Evolutionary conservation across 2,888 invertebrate species (phyloP).

Genomic region (Metallyticus violacea): DNA sequence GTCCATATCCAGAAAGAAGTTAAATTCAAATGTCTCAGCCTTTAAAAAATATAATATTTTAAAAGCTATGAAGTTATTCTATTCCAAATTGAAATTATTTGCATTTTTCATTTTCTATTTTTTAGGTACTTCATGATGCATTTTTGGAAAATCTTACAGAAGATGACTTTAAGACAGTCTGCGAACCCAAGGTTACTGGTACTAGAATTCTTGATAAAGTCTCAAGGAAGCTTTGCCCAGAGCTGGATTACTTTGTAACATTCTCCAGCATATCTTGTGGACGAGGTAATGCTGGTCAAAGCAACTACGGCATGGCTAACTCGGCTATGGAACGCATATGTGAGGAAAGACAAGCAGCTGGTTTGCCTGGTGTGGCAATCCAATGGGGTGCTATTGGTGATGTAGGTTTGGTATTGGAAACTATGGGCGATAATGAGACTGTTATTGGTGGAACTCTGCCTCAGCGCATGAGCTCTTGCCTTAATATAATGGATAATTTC

Average conservation of each 20-base stretch:
- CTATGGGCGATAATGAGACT: constrained; percentile 84
- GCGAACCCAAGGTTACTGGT: constrained; percentile 76
- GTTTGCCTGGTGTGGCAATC: constrained; percentile 84
- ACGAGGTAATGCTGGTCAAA: constrained; percentile 93
- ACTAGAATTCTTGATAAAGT: constrained; percentile 79
- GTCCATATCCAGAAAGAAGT: no score
- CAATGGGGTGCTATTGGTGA: constrained; percentile 99
- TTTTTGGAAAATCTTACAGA: constrained; percentile 82
- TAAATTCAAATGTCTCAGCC: no score
- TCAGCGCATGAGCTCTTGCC: constrained; percentile 91
- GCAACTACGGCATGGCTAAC: constrained; percentile 96
- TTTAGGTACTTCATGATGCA: constrained; percentile 72
- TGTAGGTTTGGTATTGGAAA: constrained; percentile 88
- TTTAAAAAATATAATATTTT: no score
- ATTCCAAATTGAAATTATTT: not conserved
- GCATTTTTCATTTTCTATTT: not conserved
- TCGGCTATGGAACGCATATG: constrained; percentile 95
- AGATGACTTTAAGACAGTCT: constrained; percentile 76
- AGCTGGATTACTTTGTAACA: constrained; percentile 88
- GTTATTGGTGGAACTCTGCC: constrained; percentile 95
- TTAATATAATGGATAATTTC: constrained; percentile 84
- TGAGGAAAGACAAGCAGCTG: constrained; percentile 75
- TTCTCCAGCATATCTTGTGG: constrained; percentile 98
- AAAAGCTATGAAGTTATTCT: not conserved
- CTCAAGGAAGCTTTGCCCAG: constrained; percentile 73